A percentile compares a stretch with the other conserved stretches of the same genome.
Conservation (phyloP, 1,140 invertebrate species). For the Colletes gigas region DNA sequence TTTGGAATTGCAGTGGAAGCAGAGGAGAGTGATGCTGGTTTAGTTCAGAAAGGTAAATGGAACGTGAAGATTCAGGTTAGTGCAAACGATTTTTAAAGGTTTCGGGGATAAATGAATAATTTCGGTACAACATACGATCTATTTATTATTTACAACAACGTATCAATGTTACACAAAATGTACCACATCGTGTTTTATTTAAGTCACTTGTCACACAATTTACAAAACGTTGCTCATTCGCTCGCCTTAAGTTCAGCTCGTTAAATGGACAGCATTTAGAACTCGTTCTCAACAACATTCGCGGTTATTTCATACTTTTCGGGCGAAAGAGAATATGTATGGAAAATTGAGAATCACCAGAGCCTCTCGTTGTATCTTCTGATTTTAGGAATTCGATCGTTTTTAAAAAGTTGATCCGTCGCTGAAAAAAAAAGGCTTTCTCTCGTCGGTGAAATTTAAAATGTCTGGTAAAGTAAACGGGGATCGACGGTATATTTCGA, state of each 20-base stretch:
- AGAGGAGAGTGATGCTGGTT: no score
- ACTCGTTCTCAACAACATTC: constrained; percentile 18
- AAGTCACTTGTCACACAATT: constrained; percentile 70
- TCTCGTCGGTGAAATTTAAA: background rate
- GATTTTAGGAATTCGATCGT: background rate
- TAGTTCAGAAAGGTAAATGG: no score
- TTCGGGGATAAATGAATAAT: background rate
- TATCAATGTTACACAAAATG: constrained; percentile 66
- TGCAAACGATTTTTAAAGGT: no score
- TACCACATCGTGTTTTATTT: constrained; percentile 61
- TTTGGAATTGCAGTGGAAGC: no score
- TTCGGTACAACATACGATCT: constrained; percentile 65
- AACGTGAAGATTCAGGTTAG: no score
- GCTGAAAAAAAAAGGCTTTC: no score
- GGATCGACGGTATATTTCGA: no score
- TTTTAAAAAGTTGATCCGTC: no score
- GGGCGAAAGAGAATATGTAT: background rate
- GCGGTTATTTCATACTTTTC: background rate
- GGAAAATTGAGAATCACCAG: background rate
- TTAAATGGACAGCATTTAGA: constrained; percentile 43
- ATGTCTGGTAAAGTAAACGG: no score
- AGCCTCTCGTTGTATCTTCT: background rate
- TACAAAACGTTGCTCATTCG: constrained; percentile 65
- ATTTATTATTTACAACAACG: constrained; percentile 75
- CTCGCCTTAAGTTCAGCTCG: constrained; percentile 35